These are phyloP conservation scores for Semaprochilodus insignis DNA, from an alignment of 2,797 vertebrate genomes.

Conservation along the genomic window DNA sequence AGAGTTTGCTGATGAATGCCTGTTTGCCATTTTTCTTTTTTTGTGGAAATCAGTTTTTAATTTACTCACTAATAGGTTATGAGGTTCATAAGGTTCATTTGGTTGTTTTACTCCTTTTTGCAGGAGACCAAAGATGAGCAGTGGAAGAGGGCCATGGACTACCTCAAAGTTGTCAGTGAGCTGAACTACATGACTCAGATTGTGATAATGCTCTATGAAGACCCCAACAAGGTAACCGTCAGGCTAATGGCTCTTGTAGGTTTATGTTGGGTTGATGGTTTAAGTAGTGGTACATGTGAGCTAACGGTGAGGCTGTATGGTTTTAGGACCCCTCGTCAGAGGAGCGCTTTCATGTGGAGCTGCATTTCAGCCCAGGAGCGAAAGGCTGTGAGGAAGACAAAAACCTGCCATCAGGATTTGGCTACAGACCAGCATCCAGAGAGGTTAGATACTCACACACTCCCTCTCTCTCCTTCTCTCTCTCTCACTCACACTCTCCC, in stretches of 20 bases:
- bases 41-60: no score
- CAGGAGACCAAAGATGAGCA: conserved; percentile 90
- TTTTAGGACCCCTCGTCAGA: conserved; percentile 86
- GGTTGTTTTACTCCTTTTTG: background rate
- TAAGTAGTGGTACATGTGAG: background rate
- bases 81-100: no score
- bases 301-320: background rate
- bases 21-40: no score
- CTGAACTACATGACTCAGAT: conserved; percentile 95
- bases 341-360: conserved; percentile 89
- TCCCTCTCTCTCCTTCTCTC: background rate
- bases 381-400: conserved; percentile 92
- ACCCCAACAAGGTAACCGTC: conserved; percentile 86
- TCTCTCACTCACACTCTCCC: background rate
- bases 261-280: background rate
- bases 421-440: conserved; percentile 89
- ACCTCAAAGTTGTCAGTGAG: conserved; percentile 88
- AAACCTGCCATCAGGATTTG: conserved; percentile 89
- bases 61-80: no score
- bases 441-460: conserved; percentile 72
- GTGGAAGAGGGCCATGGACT: conserved; percentile 91
- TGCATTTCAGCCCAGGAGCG: conserved; percentile 90
- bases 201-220: conserved; percentile 92
- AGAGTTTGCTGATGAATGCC: no score
- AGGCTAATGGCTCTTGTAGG: background rate